These are phyloP conservation scores for Mnemiopsis leidyi DNA, from an alignment of 37 sponge, comb jelly and placozoan species.

Conservation along the genomic window DNA sequence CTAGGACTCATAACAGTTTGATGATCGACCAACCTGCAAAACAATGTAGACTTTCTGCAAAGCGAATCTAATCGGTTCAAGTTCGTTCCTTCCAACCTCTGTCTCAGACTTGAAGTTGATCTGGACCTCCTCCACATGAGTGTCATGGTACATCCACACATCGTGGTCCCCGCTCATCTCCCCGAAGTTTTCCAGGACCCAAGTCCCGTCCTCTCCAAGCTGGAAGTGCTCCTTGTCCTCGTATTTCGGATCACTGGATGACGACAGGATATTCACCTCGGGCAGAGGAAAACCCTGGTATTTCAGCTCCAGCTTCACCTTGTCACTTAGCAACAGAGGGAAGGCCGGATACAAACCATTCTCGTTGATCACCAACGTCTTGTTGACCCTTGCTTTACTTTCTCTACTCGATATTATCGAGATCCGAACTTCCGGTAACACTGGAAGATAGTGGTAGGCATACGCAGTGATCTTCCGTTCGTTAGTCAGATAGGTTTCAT, in stretches of 20 bases:
- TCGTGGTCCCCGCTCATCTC: not conserved
- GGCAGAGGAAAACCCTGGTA: not conserved
- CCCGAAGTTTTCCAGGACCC: not conserved
- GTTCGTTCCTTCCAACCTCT: not conserved
- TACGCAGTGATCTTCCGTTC: not conserved
- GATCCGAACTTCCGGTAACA: not conserved
- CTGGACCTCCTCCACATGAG: not conserved
- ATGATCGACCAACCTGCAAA: constrained; percentile 15
- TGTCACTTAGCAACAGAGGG: not conserved
- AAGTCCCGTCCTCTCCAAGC: not conserved
- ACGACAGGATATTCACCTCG: not conserved
- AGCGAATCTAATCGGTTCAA: not conserved
- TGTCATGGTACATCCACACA: constrained; percentile 18
- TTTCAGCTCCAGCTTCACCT: not conserved
- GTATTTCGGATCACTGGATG: not conserved
- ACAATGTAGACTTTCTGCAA: not conserved
- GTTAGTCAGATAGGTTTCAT: not conserved
- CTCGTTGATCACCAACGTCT: not conserved
- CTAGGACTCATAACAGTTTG: no score
- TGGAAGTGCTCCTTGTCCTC: not conserved
- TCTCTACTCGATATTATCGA: not conserved
- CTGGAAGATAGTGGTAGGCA: not conserved
- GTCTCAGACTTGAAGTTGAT: constrained; percentile 17
- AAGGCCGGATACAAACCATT: not conserved
- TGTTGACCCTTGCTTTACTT: not conserved